Base-by-base conservation (phyloP, 2,888 invertebrate species). In the Meghimatium bilineatum region DNA sequence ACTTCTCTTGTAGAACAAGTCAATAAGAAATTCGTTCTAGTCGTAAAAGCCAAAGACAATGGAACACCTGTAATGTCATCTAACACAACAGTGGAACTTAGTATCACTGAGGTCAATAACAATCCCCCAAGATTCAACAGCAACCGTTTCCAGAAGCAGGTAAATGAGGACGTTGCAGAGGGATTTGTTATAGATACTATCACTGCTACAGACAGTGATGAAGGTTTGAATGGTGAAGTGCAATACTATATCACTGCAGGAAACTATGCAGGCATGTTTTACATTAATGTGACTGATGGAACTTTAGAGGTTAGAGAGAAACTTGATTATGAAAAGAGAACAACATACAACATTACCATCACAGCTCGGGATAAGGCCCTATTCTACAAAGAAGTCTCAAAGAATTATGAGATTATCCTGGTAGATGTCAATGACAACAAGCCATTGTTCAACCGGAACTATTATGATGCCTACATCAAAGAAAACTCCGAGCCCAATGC, bases 361-460 rank as follows among this genome's bases (percentile, higher is more conserved):
- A 97, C 97, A 0, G 98, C 97, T 0, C 95, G 95, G 86, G 98
- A 99, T 94, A 94, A 97, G 78, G 98, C 96, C 3, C 97, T 97
- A 91, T 96, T 96, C 88, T 95, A 96, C 0, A 95, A 95, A 89
- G 95, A 95, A 90, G 95, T 97, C 0, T 96, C 96, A 10, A 97
- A 97, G 0, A 96, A 96, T 89, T 94, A 98, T 14, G 97, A 96
- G 0, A 96, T 99, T 0, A 96, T 96, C 80, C 95, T 99, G 1
- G 97, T 97, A 0, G 98, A 99, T 92, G 97, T 98, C 63, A 98
- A 93, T 87, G 93, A 99, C 91, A 98, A 98, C 93, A 96, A 97
- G 20, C 98, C 98, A 0, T 94, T 95, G 26, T 99, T 98, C 91
- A 96, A 96, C 93, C 96, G 96, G 92, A 95, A 95, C 0, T 94